Base-by-base conservation (phyloP, 2,113 vertebrate species). In the Larimichthys polyactis region DNA sequence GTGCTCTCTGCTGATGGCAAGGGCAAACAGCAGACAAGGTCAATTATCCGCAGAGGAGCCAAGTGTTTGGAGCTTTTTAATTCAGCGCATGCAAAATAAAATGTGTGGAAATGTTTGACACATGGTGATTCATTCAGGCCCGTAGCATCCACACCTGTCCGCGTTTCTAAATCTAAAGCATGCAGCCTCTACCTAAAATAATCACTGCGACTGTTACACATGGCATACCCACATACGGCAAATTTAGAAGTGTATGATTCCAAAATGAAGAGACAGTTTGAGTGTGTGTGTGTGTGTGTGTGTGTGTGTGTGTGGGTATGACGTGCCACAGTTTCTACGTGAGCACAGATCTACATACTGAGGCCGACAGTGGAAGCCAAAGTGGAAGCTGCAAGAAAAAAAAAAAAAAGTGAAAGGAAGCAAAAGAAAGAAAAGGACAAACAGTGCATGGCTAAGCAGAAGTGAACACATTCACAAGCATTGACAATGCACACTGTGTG, bases 301-400 rank as follows among this genome's bases (percentile, higher is more conserved):
- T 66, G 29, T 32, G 32, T 29, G 15, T 29, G 14, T 63, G 60
- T 58, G 67, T 58, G 11, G 55, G 71, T 78, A 64, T 76, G 84
- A 85, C 67, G 51, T 67, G 84, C 46, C 20, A 57, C 55, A 4
- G 54, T 59, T 24, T 79, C 77, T 85, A 91, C 44, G 79, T 85
- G 79, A 88, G 91, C 27, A 63, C 75, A 85, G 90, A 85, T 83
- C 90, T 85, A 93, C 93, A 92, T 95, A 94, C 94, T 94, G 90
- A 88, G 87, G 82, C 76, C 87, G 67, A 83, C 75, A 90, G 87
- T 62, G 71, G 91, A 78, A 86, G 88, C 90, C 90, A 84, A 68
- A 89, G 85, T 84, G 78, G 93, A 90, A 89, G 93, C 92, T 94
- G 93, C 71, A 52, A 75, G 81, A 48, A 51, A 40, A 27, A 20